Percentiles rank a stretch among this genome's conserved stretches.
Conservation (phyloP, 2,113 vertebrate species). For the Cyprinodon variegatus region DNA sequence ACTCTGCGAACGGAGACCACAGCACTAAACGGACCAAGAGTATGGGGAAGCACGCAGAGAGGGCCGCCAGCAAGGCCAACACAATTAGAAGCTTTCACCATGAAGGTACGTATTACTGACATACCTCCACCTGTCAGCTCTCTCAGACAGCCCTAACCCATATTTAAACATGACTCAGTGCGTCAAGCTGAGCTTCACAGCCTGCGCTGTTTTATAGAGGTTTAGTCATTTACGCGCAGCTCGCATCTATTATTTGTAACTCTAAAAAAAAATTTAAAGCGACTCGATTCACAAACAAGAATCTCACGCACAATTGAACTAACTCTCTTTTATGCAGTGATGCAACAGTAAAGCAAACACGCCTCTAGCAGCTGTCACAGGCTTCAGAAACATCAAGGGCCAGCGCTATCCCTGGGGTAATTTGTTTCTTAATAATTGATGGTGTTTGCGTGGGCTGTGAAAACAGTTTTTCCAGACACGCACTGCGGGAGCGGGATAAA, state of each 20-base stretch:
- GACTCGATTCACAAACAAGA: conserved; percentile 25
- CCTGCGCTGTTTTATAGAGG: conserved; percentile 60
- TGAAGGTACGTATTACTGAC: conserved; percentile 88
- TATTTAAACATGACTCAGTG: conserved; percentile 77
- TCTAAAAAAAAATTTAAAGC: conserved; percentile 17
- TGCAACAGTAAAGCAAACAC: conserved; percentile 61
- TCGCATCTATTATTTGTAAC: conserved; percentile 52
- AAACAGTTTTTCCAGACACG: conserved; percentile 81
- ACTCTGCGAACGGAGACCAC: conserved; percentile 86
- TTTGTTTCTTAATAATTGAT: conserved; percentile 81
- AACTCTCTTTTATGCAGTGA: conserved; percentile 35
- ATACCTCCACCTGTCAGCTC: conserved; percentile 74
- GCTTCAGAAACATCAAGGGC: conserved; percentile 61
- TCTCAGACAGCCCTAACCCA: conserved; percentile 70
- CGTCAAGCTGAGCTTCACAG: conserved; percentile 61
- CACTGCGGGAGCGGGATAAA: conserved; percentile 69
- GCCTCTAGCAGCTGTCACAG: conserved; percentile 58
- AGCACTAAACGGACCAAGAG: conserved; percentile 76
- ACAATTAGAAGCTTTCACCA: conserved; percentile 98
- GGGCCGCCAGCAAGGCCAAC: conserved; percentile 92
- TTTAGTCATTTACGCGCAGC: conserved; percentile 71
- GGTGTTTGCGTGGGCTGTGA: conserved; percentile 77
- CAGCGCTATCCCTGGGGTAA: conserved; percentile 67
- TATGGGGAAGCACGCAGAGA: conserved; percentile 87
- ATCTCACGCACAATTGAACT: conserved; percentile 22